A percentile compares a stretch with the other conserved stretches of the same genome.
These are phyloP conservation scores for Apteryx owenii DNA, from an alignment of 2,113 vertebrate species.

Conservation along the genomic window DNA sequence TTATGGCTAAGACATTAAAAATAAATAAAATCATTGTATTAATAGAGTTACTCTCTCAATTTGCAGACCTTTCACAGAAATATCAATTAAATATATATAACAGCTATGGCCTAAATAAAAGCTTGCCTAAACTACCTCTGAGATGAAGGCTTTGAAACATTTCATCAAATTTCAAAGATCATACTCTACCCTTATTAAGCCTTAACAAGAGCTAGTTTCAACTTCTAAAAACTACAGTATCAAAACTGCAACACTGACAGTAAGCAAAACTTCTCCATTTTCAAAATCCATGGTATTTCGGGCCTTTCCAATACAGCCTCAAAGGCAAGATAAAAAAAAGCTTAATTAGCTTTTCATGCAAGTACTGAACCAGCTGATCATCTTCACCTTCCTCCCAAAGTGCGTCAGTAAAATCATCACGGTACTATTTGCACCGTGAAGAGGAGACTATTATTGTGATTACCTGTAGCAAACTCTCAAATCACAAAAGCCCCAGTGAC, in stretches of 20 bases:
- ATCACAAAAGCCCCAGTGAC: background rate
- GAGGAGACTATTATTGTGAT: conserved; percentile 21
- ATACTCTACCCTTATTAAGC: background rate
- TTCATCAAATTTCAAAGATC: background rate
- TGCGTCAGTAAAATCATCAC: conserved; percentile 62
- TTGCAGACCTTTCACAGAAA: background rate
- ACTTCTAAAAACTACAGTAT: background rate
- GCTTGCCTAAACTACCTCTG: background rate
- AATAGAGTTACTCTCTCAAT: background rate
- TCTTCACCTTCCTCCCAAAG: conserved; percentile 42
- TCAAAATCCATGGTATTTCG: conserved; percentile 2
- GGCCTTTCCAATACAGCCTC: background rate
- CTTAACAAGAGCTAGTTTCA: background rate
- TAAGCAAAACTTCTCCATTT: background rate
- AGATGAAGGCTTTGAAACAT: background rate
- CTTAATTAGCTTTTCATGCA: conserved; percentile 56
- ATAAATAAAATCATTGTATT: background rate
- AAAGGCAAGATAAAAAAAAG: conserved; percentile 15
- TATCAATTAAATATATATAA: background rate
- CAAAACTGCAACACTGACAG: background rate
- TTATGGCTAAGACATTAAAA: background rate
- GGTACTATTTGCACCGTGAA: conserved; percentile 31
- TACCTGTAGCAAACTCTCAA: background rate
- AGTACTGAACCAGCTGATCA: conserved; percentile 39
- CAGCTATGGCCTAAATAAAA: background rate